Evolutionary conservation across 2,888 invertebrate genomes (phyloP).

Genomic region (Mimachlamys varia): DNA sequence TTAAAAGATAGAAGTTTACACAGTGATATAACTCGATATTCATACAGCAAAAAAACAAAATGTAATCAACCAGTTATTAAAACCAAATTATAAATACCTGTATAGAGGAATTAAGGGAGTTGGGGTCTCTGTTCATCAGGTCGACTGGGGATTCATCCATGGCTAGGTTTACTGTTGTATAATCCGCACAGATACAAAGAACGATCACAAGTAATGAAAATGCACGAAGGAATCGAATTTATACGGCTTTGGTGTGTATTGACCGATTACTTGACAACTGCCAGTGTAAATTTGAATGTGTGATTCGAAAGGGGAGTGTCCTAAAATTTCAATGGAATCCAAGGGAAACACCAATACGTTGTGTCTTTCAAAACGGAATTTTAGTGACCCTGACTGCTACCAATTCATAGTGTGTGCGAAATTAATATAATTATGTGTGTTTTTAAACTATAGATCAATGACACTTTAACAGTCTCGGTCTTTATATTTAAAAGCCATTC

Average conservation of each 20-base stretch:
- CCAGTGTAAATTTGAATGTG: not conserved
- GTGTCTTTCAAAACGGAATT: not conserved
- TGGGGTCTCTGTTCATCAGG: slow-evolving; percentile 62
- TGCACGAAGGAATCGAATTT: not conserved
- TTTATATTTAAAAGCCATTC: too few species aligned
- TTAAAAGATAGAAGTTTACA: too few species aligned
- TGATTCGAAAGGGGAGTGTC: not conserved
- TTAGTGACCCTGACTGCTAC: not conserved
- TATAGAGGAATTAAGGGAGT: slow-evolving; percentile 58
- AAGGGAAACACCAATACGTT: not conserved
- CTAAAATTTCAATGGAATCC: not conserved
- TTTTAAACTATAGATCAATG: too few species aligned
- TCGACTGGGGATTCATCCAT: slow-evolving; percentile 46
- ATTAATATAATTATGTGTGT: too few species aligned
- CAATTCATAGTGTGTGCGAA: too few species aligned
- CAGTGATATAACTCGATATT: too few species aligned
- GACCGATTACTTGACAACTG: not conserved
- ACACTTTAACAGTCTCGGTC: too few species aligned
- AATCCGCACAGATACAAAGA: not conserved
- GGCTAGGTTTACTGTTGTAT: not conserved
- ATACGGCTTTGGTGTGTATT: not conserved
- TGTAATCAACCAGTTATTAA: too few species aligned
- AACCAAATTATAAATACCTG: slow-evolving; percentile 50
- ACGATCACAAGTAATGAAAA: not conserved
- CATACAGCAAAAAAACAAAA: too few species aligned